Percentiles rank a stretch among this genome's conserved stretches.
Evolutionary conservation across 2,888 invertebrate species (phyloP).

Genomic region (Meghimatium bilineatum): DNA sequence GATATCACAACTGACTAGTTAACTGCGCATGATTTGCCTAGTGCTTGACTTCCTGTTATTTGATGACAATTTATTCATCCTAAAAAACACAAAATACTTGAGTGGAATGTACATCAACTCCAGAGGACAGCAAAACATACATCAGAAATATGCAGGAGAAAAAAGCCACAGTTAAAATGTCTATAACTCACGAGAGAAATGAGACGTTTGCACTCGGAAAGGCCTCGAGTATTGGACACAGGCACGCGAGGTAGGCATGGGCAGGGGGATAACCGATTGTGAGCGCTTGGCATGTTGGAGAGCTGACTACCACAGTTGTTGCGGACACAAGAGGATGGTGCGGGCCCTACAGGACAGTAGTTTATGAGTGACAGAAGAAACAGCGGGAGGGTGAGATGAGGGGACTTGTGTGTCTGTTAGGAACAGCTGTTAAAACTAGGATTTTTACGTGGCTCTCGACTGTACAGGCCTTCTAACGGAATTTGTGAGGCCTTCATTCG

Average conservation of each 20-base stretch:
- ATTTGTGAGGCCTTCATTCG: too few relatives aligned
- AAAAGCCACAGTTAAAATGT: neutral
- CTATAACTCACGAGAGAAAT: neutral
- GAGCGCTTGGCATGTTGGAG: neutral
- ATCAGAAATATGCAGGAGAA: neutral
- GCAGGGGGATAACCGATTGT: neutral
- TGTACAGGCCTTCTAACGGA: too few relatives aligned
- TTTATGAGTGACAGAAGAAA: neutral
- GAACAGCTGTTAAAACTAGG: too few relatives aligned
- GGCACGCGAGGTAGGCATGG: constrained; percentile 12
- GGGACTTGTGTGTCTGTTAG: too few relatives aligned
- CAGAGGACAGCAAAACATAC: neutral
- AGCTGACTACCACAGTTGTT: neutral
- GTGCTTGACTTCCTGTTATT: too few relatives aligned
- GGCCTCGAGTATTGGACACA: constrained; percentile 5
- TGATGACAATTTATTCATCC: too few relatives aligned
- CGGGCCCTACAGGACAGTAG: neutral
- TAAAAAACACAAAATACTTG: too few relatives aligned
- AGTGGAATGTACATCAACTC: too few relatives aligned
- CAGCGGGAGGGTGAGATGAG: neutral
- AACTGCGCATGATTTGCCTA: too few relatives aligned
- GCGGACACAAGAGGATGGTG: neutral
- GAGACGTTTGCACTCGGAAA: neutral
- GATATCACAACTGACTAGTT: too few relatives aligned
- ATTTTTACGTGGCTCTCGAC: too few relatives aligned